Evolutionary conservation across 1,140 invertebrate species (phyloP), one percentile per base, ranked within the genome.

Genomic region (Nymphalis io): DNA sequence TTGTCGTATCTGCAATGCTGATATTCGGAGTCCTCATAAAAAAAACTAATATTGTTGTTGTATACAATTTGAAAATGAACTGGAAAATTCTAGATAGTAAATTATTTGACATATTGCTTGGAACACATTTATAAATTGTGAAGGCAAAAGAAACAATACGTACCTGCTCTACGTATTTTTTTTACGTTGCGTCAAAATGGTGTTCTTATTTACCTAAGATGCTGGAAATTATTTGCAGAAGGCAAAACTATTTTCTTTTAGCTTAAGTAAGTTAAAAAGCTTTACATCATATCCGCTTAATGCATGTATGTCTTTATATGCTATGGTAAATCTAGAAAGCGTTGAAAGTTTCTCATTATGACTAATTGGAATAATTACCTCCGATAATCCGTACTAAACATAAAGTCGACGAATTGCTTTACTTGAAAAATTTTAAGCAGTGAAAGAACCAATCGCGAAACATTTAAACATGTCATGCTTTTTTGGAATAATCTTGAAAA

Each of bases 361-460:
- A 53, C 23, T 70, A 70, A 70, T 70, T 70, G 68, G 55, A 70
- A 62, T 40, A 59, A 64, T 33, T 48, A 33, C 46, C 53, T 27
- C 55, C 68, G 33, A 64, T 51, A 62, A 51, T 48, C 33, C 55
- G 68, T 70, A 53, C 39, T 59, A 48, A 59, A 48, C 42, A 70
- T 55, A 48, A 64, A 59, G 16, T 16, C 40, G 20, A 21, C 61
- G 33, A 21, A 48, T 66, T 13, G 33, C 20, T 12, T 48, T 46
- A 46, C 38, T n/a, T 51, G 20, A 10, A 8, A 0, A 51, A 18
- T 11, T 51, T 51, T 46, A n/a, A 46, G 42, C n/a, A 46, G 15
- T 46, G 15, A 46, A 46, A 46, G 3, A 46, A 46, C n/a, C 15
- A 46, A 33, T 33, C 27, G 1, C 10, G 27, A 33, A 33, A 33